Conservation (phyloP, 1,140 invertebrate species). For the Conopomorpha cramerella region DNA sequence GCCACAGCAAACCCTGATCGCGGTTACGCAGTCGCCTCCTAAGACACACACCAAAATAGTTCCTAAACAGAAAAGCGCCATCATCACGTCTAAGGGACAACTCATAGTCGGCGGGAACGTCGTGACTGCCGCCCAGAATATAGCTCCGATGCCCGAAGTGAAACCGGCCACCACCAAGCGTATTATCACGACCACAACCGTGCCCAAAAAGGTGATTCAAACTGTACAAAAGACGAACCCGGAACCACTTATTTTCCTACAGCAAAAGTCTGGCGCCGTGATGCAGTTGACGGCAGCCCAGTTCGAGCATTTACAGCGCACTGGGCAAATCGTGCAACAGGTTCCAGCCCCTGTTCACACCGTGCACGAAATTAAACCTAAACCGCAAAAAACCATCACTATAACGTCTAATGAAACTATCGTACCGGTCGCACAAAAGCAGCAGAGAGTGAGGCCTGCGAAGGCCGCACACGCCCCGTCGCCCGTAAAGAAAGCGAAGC, state of each 20-base stretch:
- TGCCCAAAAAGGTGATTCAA: constrained; percentile 38
- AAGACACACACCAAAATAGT: constrained; percentile 38
- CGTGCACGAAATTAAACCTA: constrained; percentile 27
- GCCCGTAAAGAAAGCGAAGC: constrained; percentile 33
- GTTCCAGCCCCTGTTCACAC: constrained; percentile 12
- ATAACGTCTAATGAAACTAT: constrained; percentile 21
- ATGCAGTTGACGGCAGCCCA: constrained; percentile 51
- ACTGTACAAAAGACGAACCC: constrained; percentile 30
- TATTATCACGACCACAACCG: constrained; percentile 20
- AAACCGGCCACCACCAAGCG: constrained; percentile 31
- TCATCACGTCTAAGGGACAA: constrained; percentile 60
- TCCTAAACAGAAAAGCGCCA: constrained; percentile 45
- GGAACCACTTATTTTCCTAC: constrained; percentile 42
- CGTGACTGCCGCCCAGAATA: constrained; percentile 46
- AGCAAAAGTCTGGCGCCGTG: constrained; percentile 46
- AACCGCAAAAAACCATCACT: constrained; percentile 41
- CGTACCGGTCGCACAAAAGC: constrained; percentile 20
- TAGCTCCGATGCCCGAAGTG: constrained; percentile 44
- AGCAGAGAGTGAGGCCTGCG: constrained; percentile 24
- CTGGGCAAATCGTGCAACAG: constrained; percentile 48
- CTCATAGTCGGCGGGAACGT: constrained; percentile 46
- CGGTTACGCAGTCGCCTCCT: constrained; percentile 15
- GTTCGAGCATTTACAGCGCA: constrained; percentile 52
- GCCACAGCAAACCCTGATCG: constrained; percentile 20
- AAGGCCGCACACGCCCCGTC: constrained; percentile 14